Conservation (phyloP, 2,888 invertebrate species). For the Anarsia innoxiella region DNA sequence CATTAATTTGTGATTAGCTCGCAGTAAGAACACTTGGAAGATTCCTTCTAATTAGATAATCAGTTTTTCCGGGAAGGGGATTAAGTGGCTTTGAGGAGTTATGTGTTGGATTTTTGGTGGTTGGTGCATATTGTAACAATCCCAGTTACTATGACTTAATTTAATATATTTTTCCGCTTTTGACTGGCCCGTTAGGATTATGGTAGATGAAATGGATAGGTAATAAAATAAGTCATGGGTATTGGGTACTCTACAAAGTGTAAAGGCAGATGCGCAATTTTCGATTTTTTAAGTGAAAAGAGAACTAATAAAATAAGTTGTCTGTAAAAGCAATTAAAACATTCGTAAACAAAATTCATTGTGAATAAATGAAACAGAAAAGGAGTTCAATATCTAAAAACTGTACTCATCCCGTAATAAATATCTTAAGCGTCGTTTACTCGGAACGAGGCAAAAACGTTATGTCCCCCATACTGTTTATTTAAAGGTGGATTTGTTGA, state of each 20-base stretch:
- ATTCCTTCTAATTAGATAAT: slow-evolving; percentile 69
- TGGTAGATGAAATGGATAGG: too few species aligned
- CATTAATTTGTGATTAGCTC: slow-evolving; percentile 74
- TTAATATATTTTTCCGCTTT: too few species aligned
- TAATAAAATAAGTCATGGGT: too few species aligned
- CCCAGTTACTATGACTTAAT: too few species aligned
- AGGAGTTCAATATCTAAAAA: slow-evolving; percentile 53
- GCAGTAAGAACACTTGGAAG: slow-evolving; percentile 53
- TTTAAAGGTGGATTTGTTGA: slow-evolving; percentile 72
- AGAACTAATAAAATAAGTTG: too few species aligned
- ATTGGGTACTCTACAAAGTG: too few species aligned
- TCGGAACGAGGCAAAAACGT: slow-evolving; percentile 67
- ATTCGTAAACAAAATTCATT: slow-evolving; percentile 3
- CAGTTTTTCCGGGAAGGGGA: slow-evolving; percentile 48
- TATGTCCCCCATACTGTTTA: slow-evolving; percentile 65
- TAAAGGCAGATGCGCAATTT: too few species aligned
- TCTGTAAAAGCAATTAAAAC: too few species aligned
- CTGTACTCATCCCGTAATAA: slow-evolving; percentile 68
- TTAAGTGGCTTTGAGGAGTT: slow-evolving; percentile 1
- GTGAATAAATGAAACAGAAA: slow-evolving; percentile 39
- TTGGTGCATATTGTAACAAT: too few species aligned
- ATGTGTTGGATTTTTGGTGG: neutral
- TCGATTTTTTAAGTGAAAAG: too few species aligned
- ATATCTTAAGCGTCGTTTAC: slow-evolving; percentile 73
- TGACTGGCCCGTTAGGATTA: too few species aligned